Percentiles rank a stretch among this genome's conserved stretches.
These are phyloP conservation scores for Megaceryle alcyon DNA, from an alignment of 2,797 vertebrate species.

Conservation along the genomic window DNA sequence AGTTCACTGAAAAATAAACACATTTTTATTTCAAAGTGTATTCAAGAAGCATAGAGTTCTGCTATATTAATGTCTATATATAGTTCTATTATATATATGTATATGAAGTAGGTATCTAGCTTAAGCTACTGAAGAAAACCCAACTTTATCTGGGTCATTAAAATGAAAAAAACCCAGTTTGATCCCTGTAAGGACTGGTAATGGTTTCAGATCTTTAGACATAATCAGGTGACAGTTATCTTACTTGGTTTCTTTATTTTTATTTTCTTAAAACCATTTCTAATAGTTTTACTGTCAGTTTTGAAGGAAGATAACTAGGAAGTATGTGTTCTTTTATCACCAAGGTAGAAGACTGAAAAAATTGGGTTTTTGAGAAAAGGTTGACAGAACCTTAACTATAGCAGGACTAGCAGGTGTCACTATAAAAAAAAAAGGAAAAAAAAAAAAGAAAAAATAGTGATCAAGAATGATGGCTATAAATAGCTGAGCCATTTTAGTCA, in stretches of 20 bases:
- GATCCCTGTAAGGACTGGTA: background rate
- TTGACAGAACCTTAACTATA: constrained; percentile 59
- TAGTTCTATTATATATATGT: background rate
- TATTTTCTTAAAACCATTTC: background rate
- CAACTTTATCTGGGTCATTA: background rate
- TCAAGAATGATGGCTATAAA: constrained; percentile 72
- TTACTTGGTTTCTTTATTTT: background rate
- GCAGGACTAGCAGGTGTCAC: constrained; percentile 33
- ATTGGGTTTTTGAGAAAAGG: background rate
- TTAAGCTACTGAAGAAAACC: background rate
- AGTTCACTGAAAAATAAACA: background rate
- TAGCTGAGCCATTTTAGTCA: constrained; percentile 77
- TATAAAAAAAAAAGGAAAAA: constrained; percentile 7
- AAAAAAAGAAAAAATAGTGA: background rate
- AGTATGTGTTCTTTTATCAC: background rate
- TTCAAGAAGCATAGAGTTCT: background rate
- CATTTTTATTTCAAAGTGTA: background rate
- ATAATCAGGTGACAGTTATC: background rate
- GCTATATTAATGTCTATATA: background rate
- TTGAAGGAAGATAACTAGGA: background rate
- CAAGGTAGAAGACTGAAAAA: background rate
- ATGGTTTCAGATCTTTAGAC: background rate
- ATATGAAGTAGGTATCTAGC: background rate
- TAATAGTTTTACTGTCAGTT: background rate
- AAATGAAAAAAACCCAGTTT: background rate